Percentiles rank a stretch among this genome's conserved stretches.
These are phyloP conservation scores for Mercenaria mercenaria DNA, from an alignment of 1,140 invertebrate genomes.

Conservation along the genomic window DNA sequence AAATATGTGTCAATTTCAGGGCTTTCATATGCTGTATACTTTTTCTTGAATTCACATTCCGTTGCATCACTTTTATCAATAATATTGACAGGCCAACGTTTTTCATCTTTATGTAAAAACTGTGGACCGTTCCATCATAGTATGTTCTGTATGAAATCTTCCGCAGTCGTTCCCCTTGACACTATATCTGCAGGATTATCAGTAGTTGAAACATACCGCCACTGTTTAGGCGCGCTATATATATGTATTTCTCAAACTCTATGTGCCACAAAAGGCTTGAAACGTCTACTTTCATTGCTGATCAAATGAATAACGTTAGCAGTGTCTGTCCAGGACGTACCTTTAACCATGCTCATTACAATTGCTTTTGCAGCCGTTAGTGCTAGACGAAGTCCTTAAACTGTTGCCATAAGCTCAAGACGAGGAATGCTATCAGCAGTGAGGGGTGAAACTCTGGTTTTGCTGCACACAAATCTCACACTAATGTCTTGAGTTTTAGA, in stretches of 20 bases:
- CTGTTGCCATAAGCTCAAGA: constrained; percentile 17
- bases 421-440: not conserved
- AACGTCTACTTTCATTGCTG: not conserved
- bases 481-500: not conserved
- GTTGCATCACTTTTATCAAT: not conserved
- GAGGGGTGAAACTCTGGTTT: constrained; percentile 6
- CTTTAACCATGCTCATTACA: not conserved
- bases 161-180: not conserved
- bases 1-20: not conserved
- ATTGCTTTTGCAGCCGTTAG: not conserved
- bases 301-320: not conserved
- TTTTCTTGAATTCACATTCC: not conserved
- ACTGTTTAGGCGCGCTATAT: not conserved
- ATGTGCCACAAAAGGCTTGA: constrained; percentile 5
- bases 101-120: not conserved
- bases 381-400: not conserved
- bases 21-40: not conserved
- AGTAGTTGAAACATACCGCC: constrained; percentile 2
- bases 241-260: constrained; percentile 1
- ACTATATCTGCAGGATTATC: constrained; percentile 11
- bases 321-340: not conserved
- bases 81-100: not conserved
- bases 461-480: not conserved
- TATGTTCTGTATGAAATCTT: not conserved
- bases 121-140: constrained; percentile 1